Percentiles rank a stretch among this genome's conserved stretches.
These are phyloP conservation scores for Listronotus oregonensis DNA, from an alignment of 1,140 invertebrate genomes.

Conservation along the genomic window DNA sequence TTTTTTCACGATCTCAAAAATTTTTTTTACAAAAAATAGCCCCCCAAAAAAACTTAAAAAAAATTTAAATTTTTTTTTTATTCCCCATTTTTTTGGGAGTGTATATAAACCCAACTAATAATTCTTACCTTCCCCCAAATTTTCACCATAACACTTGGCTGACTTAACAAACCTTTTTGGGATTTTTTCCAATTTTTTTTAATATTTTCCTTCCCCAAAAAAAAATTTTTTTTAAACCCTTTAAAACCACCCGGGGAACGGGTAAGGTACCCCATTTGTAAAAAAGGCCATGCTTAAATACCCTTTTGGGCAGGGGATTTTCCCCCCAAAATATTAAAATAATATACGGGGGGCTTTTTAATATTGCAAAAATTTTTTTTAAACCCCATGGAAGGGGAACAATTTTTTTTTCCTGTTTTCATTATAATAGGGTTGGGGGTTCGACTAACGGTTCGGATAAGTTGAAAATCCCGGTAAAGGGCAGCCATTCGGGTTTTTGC, in stretches of 20 bases:
- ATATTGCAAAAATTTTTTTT: too few relatives aligned
- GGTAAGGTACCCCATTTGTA: constrained; percentile 75
- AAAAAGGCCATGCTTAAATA: constrained; percentile 85
- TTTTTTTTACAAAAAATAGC: too few relatives aligned
- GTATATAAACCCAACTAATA: too few relatives aligned
- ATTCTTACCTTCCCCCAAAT: constrained; percentile 81
- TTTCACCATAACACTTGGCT: constrained; percentile 81
- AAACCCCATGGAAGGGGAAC: too few relatives aligned
- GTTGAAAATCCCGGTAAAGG: constrained; percentile 74
- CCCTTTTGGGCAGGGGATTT: constrained; percentile 77
- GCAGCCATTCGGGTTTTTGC: constrained; percentile 94
- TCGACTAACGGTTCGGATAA: constrained; percentile 65
- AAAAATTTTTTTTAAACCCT: constrained; percentile 86
- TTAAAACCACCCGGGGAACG: constrained; percentile 74
- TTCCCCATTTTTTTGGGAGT: too few relatives aligned
- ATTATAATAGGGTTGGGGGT: constrained; percentile 65
- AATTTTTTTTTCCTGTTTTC: constrained; percentile 41
- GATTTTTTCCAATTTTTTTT: constrained; percentile 72
- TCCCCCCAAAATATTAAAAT: constrained; percentile 57
- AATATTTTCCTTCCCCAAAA: constrained; percentile 82
- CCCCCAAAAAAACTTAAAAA: too few relatives aligned
- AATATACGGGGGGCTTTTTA: constrained; percentile 31
- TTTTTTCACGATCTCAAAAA: too few relatives aligned
- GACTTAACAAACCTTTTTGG: constrained; percentile 67
- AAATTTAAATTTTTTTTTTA: too few relatives aligned